phyloP scores from a whole-genome alignment of 2,797 vertebrate genomes.

The Aplochiton taeniatus region DNA sequence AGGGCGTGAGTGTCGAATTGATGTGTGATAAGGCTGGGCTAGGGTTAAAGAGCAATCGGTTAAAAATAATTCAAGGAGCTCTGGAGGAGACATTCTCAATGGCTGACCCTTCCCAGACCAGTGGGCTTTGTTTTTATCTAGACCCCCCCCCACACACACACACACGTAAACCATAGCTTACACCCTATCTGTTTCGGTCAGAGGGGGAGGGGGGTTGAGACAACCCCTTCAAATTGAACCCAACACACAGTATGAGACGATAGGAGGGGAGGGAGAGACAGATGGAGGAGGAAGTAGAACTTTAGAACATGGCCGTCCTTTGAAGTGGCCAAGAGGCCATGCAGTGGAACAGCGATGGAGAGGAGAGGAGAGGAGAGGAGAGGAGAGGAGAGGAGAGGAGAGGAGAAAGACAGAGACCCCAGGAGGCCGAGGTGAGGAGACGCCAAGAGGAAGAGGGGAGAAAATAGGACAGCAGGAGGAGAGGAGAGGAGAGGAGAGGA shows the following conservation, averaged over 20 bases:
- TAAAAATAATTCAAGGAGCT: conserved; percentile 72
- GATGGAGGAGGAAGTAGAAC: neutral
- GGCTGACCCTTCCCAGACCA: conserved; percentile 26
- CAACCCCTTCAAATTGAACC: conserved; percentile 1
- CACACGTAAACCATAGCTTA: conserved; percentile 26
- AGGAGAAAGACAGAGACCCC: conserved; percentile 26
- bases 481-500: neutral
- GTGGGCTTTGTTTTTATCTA: conserved; percentile 48
- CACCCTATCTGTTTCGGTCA: conserved; percentile 18
- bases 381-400: conserved; percentile 11
- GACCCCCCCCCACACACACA: conserved; percentile 6
- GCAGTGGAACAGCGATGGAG: neutral
- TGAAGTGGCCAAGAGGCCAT: too few relatives aligned
- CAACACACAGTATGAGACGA: neutral
- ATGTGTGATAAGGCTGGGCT: conserved; percentile 47
- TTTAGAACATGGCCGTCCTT: too few relatives aligned
- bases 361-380: neutral
- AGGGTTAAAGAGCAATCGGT: conserved; percentile 56
- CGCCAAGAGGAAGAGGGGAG: conserved; percentile 9
- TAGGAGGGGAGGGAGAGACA: neutral
- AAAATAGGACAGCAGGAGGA: conserved; percentile 7
- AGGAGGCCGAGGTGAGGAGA: neutral
- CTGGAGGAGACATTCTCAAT: conserved; percentile 65
- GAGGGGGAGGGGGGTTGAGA: neutral
- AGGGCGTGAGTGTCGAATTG: conserved; percentile 19